These are phyloP conservation scores for Oedothorax gibbosus DNA, from an alignment of 1,140 invertebrate genomes.

Conservation along the genomic window DNA sequence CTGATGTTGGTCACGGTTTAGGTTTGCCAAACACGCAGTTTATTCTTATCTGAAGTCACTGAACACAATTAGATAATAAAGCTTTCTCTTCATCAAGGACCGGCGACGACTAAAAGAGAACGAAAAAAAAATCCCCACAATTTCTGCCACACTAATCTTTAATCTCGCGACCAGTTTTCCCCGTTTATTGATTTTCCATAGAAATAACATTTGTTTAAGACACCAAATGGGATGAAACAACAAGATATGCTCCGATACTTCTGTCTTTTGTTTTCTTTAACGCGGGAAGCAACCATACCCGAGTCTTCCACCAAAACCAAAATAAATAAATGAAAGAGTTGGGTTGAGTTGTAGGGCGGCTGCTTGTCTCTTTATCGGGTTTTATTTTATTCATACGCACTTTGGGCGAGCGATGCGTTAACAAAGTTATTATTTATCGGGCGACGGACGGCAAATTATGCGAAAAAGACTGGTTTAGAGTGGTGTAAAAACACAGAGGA, in stretches of 20 bases:
- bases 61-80: conserved; percentile 52
- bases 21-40: no score
- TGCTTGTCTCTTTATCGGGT: conserved; percentile 36
- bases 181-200: conserved; percentile 53
- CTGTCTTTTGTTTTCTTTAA: conserved; percentile 44
- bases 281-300: not conserved
- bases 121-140: conserved; percentile 32
- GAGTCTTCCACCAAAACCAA: not conserved
- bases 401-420: conserved; percentile 5
- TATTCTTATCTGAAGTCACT: not conserved
- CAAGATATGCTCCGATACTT: conserved; percentile 57
- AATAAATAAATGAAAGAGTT: conserved; percentile 53
- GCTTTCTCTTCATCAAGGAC: conserved; percentile 18
- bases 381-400: conserved; percentile 47
- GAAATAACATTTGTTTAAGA: conserved; percentile 60
- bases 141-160: conserved; percentile 53
- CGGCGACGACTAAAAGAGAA: not conserved
- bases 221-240: conserved; percentile 59
- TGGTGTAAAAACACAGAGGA: not conserved
- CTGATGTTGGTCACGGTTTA: no score
- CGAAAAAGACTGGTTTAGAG: conserved; percentile 18
- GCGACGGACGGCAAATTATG: conserved; percentile 38
- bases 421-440: conserved; percentile 56
- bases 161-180: conserved; percentile 44
- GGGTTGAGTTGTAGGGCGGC: conserved; percentile 31